Base-by-base conservation (phyloP, 2,797 vertebrate genomes). In the Bufotes viridis region DNA sequence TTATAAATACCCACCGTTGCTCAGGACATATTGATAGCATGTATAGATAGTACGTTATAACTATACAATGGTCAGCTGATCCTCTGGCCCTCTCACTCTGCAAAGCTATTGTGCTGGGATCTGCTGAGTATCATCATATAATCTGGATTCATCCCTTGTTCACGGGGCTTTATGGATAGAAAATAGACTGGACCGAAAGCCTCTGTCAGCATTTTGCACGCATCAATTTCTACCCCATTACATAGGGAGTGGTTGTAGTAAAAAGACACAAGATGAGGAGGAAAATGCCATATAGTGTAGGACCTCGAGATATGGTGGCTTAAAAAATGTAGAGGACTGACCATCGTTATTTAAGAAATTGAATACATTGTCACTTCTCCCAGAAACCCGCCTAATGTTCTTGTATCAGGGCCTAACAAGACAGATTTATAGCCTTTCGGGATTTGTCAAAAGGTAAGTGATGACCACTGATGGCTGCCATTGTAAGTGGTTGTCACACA, bases 101-200 rank as follows among this genome's bases (percentile, higher is more conserved):
- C 8, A 18, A 18, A 70, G 4, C 86, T 49, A 63, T 67, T 78
- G 57, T 82, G 6, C 18, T 57, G 24, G 78, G 65, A 84, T 86
- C 67, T 84, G 85, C 55, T 72, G 81, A 84, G 76, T 70, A n/a
- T 51, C 24, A 70, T 9, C 24, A 17, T 67, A 60, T 76, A 80
- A 86, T 53, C 81, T 61, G 42, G 42, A 69, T 85, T 89, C 72
- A 61, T 86, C 72, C 81, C 72, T 80, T 53, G 20, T 29, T 69
- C 61, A 67, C 78, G 13, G n/a, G n/a, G 20, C 22, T 24, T 42
- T 49, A 79, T 7, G 14, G 60, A 42, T 53, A 78, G 74, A 58
- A 60, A 51, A 74, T 58, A 51, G 79, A 2, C 34, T n/a, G n/a
- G 17, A 49, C 24, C 42, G 22, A 74, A 87, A 22, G 0, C 49